phyloP scores from a whole-genome alignment of 2,888 invertebrate genomes.

The Noctuana brunneofusca region DNA sequence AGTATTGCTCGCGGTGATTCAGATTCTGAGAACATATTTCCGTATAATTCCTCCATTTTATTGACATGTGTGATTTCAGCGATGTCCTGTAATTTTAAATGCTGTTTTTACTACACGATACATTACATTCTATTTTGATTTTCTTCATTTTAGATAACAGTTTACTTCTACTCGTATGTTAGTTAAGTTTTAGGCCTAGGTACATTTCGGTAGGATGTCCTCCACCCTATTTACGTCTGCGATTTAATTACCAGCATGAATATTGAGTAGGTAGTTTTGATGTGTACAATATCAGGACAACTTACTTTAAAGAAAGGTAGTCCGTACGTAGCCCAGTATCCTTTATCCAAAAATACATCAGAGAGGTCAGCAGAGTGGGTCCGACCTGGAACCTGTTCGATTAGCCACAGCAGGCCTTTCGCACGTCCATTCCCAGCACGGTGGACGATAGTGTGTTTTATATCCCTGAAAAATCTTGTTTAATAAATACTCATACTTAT shows the following conservation, averaged over 20 bases:
- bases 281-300: not conserved
- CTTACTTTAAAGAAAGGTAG: slow-evolving; percentile 79
- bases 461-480: slow-evolving; percentile 52
- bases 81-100: slow-evolving; percentile 60
- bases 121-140: no score
- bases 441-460: slow-evolving; percentile 68
- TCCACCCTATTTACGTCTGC: no score
- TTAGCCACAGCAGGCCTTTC: slow-evolving; percentile 84
- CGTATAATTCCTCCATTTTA: slow-evolving; percentile 64
- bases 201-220: no score
- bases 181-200: no score
- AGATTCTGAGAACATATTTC: slow-evolving; percentile 63
- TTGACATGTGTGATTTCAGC: slow-evolving; percentile 61
- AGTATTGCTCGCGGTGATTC: slow-evolving; percentile 65
- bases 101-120: no score
- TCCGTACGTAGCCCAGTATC: slow-evolving; percentile 89
- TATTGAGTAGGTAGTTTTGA: not conserved
- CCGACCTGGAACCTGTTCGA: slow-evolving; percentile 90
- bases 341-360: slow-evolving; percentile 81
- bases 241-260: no score
- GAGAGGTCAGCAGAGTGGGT: slow-evolving; percentile 87
- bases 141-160: no score
- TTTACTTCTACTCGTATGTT: no score
- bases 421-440: slow-evolving; percentile 58
- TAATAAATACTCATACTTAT: no score